Conservation (phyloP, 2,113 vertebrate genomes). For the Burhinus bistriatus region DNA sequence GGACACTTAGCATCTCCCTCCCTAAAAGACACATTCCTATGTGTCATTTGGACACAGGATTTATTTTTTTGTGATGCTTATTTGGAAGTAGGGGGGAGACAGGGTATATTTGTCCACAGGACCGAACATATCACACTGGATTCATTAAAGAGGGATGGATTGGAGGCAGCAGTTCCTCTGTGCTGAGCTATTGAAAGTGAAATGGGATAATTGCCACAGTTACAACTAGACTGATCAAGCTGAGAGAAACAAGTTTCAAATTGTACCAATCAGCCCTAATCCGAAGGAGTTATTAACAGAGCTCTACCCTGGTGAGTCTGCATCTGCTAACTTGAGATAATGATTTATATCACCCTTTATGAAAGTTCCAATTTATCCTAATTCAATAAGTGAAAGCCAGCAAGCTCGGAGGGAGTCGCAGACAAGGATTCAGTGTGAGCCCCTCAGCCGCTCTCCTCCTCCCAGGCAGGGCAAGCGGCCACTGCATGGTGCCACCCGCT, state of each 20-base stretch:
- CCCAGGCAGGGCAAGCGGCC: background rate
- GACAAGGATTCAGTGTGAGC: background rate
- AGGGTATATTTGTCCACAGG: slow-evolving; percentile 11
- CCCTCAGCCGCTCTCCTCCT: background rate
- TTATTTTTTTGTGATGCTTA: background rate
- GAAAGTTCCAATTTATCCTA: slow-evolving; percentile 82
- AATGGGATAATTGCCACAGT: slow-evolving; percentile 82
- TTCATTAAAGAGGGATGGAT: slow-evolving; percentile 75
- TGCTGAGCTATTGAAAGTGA: slow-evolving; percentile 75
- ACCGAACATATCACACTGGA: slow-evolving; percentile 19
- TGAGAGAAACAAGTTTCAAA: slow-evolving; percentile 85
- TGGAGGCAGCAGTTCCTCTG: slow-evolving; percentile 66
- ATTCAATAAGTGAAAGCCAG: slow-evolving; percentile 78
- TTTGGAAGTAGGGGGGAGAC: background rate
- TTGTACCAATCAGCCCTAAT: slow-evolving; percentile 84
- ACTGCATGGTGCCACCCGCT: background rate
- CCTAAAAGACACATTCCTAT: background rate
- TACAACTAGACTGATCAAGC: slow-evolving; percentile 81
- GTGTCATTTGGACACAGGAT: background rate
- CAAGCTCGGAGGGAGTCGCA: slow-evolving; percentile 8
- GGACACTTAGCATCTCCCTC: slow-evolving; percentile 13
- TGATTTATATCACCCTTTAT: slow-evolving; percentile 84
- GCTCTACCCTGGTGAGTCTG: slow-evolving; percentile 77
- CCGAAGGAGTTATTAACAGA: slow-evolving; percentile 81
- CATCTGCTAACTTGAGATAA: slow-evolving; percentile 84